A percentile compares a stretch with the other conserved stretches of the same genome.
These are phyloP conservation scores for Drosophila hydei DNA, from an alignment of 1,140 invertebrate species.

Conservation along the genomic window DNA sequence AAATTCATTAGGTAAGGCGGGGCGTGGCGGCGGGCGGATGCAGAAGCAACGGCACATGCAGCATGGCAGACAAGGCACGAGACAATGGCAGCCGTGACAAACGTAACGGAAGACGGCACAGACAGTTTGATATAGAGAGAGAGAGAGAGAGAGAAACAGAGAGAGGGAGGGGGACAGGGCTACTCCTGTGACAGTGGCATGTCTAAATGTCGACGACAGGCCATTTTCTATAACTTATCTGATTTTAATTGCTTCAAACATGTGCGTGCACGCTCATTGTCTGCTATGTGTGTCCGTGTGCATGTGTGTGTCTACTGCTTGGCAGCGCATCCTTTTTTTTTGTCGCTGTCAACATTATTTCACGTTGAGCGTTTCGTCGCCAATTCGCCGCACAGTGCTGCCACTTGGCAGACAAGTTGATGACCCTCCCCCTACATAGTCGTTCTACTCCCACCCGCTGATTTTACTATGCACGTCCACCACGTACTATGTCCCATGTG, in stretches of 20 bases:
- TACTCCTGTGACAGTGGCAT: constrained; percentile 44
- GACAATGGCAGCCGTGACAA: constrained; percentile 72
- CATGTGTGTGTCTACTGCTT: constrained; percentile 14
- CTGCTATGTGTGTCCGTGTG: constrained; percentile 10
- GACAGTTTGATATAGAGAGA: constrained; percentile 24
- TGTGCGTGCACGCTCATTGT: constrained; percentile 61
- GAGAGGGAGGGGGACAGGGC: constrained; percentile 9
- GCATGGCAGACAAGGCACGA: constrained; percentile 27
- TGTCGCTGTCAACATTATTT: constrained; percentile 76
- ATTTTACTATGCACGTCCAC: neutral
- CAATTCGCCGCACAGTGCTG: neutral
- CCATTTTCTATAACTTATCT: constrained; percentile 82
- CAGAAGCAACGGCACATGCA: constrained; percentile 30
- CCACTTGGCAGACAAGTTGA: constrained; percentile 64
- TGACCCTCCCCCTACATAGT: constrained; percentile 39
- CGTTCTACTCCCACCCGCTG: neutral
- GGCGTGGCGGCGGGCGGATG: constrained; percentile 6
- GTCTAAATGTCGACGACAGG: constrained; percentile 80
- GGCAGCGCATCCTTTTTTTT: constrained; percentile 44
- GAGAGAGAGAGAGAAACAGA: neutral
- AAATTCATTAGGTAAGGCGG: constrained; percentile 72
- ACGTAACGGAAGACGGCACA: constrained; percentile 71
- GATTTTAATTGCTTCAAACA: constrained; percentile 81
- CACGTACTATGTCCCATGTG: constrained; percentile 47
- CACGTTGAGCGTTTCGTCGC: constrained; percentile 43